Conservation (phyloP, 2,113 vertebrate species). For the Psittacara wagleri region DNA sequence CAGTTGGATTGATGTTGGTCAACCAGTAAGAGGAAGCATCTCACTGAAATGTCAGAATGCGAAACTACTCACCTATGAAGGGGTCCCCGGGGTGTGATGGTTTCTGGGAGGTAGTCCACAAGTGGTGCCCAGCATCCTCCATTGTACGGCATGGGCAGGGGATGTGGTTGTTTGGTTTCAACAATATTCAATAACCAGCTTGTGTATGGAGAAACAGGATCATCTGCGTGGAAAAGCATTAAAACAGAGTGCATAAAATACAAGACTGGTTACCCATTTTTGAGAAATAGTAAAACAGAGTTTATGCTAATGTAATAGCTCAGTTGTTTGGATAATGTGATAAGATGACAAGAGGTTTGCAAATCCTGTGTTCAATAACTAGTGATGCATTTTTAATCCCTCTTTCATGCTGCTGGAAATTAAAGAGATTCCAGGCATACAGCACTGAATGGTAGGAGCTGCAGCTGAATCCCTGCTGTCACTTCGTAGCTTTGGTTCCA, state of each 20-base stretch:
- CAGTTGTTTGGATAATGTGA: background rate
- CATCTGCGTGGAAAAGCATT: conserved; percentile 73
- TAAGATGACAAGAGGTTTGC: background rate
- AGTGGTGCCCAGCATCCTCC: conserved; percentile 97
- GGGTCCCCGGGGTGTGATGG: conserved; percentile 91
- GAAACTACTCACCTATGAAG: conserved; percentile 85
- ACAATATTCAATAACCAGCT: conserved; percentile 92
- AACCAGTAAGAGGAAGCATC: background rate
- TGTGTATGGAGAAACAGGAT: conserved; percentile 92
- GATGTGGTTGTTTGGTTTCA: conserved; percentile 91
- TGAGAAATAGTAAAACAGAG: background rate
- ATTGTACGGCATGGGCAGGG: conserved; percentile 94
- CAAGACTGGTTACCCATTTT: background rate
- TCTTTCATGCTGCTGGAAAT: conserved; percentile 37
- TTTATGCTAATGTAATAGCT: background rate
- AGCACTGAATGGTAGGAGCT: background rate
- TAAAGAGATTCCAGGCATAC: conserved; percentile 28
- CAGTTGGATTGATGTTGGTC: background rate
- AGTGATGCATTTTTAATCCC: conserved; percentile 46
- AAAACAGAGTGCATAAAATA: background rate
- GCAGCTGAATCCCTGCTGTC: conserved; percentile 39
- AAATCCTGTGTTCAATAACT: conserved; percentile 28
- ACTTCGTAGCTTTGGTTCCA: conserved; percentile 16
- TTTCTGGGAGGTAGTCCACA: conserved; percentile 97
- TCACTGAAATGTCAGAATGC: background rate